Evolutionary conservation across 1,140 invertebrate genomes (phyloP).

Genomic region (Saxidomus purpurata): DNA sequence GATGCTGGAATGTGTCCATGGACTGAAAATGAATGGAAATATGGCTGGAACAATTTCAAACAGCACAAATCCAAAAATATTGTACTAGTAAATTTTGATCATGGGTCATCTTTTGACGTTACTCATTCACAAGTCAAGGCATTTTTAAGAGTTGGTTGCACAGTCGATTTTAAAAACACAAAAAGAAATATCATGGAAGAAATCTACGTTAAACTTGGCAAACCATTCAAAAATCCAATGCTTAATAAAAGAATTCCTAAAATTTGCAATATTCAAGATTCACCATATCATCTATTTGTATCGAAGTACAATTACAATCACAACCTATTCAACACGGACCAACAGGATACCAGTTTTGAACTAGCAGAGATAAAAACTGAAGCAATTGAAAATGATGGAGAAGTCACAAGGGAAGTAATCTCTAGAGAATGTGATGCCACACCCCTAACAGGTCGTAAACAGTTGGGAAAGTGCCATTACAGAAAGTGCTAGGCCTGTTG

Average conservation of each 20-base stretch:
- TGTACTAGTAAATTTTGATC: constrained; percentile 42
- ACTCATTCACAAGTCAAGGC: constrained; percentile 7
- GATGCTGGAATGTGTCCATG: constrained; percentile 2
- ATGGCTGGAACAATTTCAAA: constrained; percentile 37
- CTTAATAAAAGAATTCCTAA: background rate
- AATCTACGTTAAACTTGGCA: constrained; percentile 4
- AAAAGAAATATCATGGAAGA: constrained; percentile 11
- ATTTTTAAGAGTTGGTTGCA: constrained; percentile 26
- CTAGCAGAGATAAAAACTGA: too few relatives aligned
- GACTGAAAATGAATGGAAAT: constrained; percentile 55
- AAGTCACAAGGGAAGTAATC: too few relatives aligned
- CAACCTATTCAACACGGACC: too few relatives aligned
- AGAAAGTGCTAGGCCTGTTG: background rate
- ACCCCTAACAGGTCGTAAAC: too few relatives aligned
- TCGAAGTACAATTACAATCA: too few relatives aligned
- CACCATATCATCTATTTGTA: background rate
- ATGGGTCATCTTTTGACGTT: constrained; percentile 21
- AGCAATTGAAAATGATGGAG: too few relatives aligned
- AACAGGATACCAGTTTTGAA: too few relatives aligned
- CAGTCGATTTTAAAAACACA: constrained; percentile 14
- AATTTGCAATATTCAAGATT: background rate
- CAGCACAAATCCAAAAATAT: background rate
- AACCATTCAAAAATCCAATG: background rate
- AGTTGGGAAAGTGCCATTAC: background rate
- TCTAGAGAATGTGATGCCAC: too few relatives aligned